Conservation (phyloP, 2,113 vertebrate species). For the Chrysemys picta region DNA sequence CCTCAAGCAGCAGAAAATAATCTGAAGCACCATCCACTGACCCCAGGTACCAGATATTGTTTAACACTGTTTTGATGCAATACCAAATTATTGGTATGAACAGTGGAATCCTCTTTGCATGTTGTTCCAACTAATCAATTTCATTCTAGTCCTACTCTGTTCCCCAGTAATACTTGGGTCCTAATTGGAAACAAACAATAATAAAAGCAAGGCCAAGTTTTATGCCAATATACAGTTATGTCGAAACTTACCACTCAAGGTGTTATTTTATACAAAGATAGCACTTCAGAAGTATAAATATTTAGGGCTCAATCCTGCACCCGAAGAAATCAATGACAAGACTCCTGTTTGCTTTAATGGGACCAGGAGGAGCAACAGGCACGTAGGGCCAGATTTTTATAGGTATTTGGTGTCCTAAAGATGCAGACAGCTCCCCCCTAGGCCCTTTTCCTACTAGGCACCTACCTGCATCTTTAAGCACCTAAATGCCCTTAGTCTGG, state of each 20-base stretch:
- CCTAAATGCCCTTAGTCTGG: background rate
- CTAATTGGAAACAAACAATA: background rate
- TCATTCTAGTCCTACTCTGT: background rate
- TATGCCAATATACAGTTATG: background rate
- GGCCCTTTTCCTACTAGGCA: too few species aligned
- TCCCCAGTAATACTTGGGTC: background rate
- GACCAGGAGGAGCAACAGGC: background rate
- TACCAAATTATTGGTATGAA: background rate
- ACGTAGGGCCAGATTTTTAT: background rate
- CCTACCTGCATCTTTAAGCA: background rate
- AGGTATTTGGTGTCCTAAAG: background rate
- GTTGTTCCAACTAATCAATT: background rate
- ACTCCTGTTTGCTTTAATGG: background rate
- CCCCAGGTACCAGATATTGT: fast-evolving
- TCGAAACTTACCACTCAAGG: background rate
- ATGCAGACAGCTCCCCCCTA: background rate
- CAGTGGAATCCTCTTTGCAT: fast-evolving
- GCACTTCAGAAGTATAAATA: background rate
- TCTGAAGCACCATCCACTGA: background rate
- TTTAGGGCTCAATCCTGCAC: background rate
- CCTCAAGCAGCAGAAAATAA: background rate
- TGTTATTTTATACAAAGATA: background rate
- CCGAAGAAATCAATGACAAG: background rate
- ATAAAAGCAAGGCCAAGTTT: background rate
- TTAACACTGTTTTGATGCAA: background rate